phyloP scores from a whole-genome alignment of 2,797 vertebrate genomes.

The Dallia pectoralis region DNA sequence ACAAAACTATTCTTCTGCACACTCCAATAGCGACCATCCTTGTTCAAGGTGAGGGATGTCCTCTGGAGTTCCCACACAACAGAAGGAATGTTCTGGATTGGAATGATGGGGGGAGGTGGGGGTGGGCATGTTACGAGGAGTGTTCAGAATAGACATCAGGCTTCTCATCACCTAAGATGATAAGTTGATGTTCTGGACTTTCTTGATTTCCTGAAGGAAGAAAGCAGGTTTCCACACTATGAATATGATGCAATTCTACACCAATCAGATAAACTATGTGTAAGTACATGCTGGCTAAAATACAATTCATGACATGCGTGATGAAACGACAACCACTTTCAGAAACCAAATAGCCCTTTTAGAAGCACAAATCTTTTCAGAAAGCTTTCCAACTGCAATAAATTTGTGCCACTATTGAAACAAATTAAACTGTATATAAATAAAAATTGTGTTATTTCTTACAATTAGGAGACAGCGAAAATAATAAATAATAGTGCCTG shows the following conservation, averaged over 20 bases:
- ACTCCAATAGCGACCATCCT: background rate
- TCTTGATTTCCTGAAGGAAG: slow-evolving; percentile 65
- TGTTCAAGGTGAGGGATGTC: slow-evolving; percentile 16
- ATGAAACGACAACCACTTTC: no score
- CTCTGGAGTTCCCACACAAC: slow-evolving; percentile 38
- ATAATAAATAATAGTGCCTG: no score
- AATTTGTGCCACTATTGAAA: no score
- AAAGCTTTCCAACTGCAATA: no score
- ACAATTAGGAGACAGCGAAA: no score
- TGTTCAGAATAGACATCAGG: slow-evolving; percentile 31
- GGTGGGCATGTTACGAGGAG: slow-evolving; percentile 49
- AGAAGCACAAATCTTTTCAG: no score
- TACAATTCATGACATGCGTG: background rate
- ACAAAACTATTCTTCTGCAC: slow-evolving; percentile 11
- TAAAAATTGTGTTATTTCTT: no score
- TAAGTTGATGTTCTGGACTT: slow-evolving; percentile 57
- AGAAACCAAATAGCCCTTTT: no score
- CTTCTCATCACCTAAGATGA: slow-evolving; percentile 47
- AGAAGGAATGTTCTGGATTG: slow-evolving; percentile 67
- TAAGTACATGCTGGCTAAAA: background rate
- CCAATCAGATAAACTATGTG: background rate
- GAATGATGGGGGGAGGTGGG: no score
- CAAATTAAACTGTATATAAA: no score
- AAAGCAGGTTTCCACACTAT: background rate
- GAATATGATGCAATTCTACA: background rate